Conservation (phyloP, 2,888 invertebrate species). For the Drepana falcataria region DNA sequence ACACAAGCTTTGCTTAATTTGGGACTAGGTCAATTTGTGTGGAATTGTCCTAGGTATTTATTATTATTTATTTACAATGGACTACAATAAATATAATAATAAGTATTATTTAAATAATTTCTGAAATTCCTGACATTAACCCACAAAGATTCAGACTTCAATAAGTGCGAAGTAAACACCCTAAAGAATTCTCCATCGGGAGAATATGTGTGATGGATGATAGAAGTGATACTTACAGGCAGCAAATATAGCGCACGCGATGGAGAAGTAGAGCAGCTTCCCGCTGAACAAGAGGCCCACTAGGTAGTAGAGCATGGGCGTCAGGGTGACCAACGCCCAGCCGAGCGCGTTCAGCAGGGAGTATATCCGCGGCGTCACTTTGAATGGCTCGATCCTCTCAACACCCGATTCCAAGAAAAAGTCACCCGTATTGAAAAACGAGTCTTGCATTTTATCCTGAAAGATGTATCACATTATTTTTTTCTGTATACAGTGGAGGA, state of each 20-base stretch:
- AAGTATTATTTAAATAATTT: too few relatives aligned
- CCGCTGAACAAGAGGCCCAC: constrained; percentile 84
- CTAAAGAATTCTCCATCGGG: too few relatives aligned
- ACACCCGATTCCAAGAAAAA: constrained; percentile 88
- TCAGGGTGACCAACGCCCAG: constrained; percentile 84
- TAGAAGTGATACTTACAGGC: constrained; percentile 82
- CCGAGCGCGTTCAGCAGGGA: constrained; percentile 84
- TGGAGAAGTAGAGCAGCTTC: constrained; percentile 82
- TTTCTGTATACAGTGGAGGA: too few relatives aligned
- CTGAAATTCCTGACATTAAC: too few relatives aligned
- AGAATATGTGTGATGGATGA: too few relatives aligned
- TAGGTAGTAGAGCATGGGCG: constrained; percentile 85
- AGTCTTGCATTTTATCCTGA: constrained; percentile 86
- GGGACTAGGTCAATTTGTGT: too few relatives aligned
- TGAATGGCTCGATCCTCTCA: constrained; percentile 79
- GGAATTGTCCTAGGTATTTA: too few relatives aligned
- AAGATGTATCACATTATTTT: constrained; percentile 15
- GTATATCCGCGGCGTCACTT: constrained; percentile 79
- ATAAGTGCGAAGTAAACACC: too few relatives aligned
- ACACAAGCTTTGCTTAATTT: too few relatives aligned
- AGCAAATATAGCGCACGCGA: constrained; percentile 83
- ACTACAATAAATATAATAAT: too few relatives aligned
- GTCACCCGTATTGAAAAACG: constrained; percentile 86
- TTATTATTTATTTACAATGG: too few relatives aligned
- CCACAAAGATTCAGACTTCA: too few relatives aligned